A percentile compares a stretch with the other conserved stretches of the same genome.
phyloP scores from a whole-genome alignment of 2,888 invertebrate genomes.

The Apotomis capreana region DNA sequence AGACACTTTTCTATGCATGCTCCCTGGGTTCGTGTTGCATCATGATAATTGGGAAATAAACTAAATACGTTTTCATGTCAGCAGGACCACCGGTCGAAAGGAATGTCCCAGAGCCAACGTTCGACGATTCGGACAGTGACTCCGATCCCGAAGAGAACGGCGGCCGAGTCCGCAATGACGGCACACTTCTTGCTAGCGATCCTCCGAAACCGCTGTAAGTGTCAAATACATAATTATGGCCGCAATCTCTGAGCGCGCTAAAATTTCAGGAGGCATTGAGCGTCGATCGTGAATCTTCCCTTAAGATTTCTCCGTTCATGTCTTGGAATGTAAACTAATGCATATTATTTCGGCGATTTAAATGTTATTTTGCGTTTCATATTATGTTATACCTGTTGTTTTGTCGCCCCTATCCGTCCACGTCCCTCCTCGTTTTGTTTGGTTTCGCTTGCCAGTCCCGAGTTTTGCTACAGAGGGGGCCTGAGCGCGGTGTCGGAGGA shows the following conservation, averaged over 20 bases:
- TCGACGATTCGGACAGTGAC: conserved; percentile 91
- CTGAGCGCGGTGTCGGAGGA: conserved; percentile 84
- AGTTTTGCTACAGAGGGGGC: conserved; percentile 91
- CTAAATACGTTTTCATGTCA: background rate
- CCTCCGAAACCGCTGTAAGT: conserved; percentile 98
- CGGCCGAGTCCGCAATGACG: conserved; percentile 93
- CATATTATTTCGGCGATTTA: conserved; percentile 22
- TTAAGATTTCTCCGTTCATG: too few relatives aligned
- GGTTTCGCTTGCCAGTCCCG: conserved; percentile 86
- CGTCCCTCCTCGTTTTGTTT: conserved; percentile 52
- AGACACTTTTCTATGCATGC: too few relatives aligned
- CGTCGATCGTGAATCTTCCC: too few relatives aligned
- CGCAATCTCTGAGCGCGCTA: too few relatives aligned
- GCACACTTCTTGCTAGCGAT: conserved; percentile 97
- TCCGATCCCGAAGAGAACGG: conserved; percentile 92
- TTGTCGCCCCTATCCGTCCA: conserved; percentile 23
- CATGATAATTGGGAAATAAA: background rate
- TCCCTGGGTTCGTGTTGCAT: too few relatives aligned
- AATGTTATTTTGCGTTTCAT: conserved; percentile 32
- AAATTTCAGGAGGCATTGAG: background rate
- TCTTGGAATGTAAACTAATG: background rate
- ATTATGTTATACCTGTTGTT: conserved; percentile 42
- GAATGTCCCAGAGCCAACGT: conserved; percentile 85
- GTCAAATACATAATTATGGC: background rate
- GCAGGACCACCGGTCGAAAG: conserved; percentile 79